Percentiles rank a stretch among this genome's conserved stretches.
Conservation (phyloP, 1,140 invertebrate genomes). For the Liolophura sinensis region DNA sequence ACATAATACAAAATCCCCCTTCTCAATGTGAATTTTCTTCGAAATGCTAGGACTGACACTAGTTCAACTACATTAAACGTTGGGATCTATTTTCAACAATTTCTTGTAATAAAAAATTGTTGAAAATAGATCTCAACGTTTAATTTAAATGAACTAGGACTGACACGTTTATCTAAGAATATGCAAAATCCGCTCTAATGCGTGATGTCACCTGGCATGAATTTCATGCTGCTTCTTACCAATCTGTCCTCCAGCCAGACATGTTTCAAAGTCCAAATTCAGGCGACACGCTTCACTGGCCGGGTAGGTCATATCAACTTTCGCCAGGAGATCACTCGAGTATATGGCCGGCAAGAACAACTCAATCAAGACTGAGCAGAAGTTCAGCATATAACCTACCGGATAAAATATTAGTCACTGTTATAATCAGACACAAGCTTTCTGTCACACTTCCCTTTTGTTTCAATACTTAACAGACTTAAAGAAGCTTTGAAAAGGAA, state of each 20-base stretch:
- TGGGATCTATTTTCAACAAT: too few species aligned
- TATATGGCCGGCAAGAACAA: constrained; percentile 17
- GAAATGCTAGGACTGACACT: too few species aligned
- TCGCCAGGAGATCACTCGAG: constrained; percentile 12
- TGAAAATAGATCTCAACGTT: too few species aligned
- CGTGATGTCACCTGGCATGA: too few species aligned
- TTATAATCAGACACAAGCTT: not conserved
- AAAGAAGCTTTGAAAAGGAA: not conserved
- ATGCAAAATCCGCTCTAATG: too few species aligned
- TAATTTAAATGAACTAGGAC: too few species aligned
- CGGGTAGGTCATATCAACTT: constrained; percentile 19
- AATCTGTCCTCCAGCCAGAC: constrained; percentile 24
- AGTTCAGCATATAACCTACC: constrained; percentile 22
- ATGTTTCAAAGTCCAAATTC: constrained; percentile 24
- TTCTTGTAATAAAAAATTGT: too few species aligned
- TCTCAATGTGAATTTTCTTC: too few species aligned
- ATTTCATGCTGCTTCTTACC: constrained; percentile 5
- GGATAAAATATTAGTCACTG: not conserved
- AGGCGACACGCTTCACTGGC: constrained; percentile 17
- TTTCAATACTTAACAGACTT: not conserved
- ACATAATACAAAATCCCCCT: too few species aligned
- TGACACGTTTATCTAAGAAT: too few species aligned
- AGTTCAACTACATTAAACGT: too few species aligned
- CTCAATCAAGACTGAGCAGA: constrained; percentile 21
- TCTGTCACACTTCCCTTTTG: not conserved